Evolutionary conservation across 2,113 vertebrate species (phyloP).

Genomic region (Triplophysa rosa): DNA sequence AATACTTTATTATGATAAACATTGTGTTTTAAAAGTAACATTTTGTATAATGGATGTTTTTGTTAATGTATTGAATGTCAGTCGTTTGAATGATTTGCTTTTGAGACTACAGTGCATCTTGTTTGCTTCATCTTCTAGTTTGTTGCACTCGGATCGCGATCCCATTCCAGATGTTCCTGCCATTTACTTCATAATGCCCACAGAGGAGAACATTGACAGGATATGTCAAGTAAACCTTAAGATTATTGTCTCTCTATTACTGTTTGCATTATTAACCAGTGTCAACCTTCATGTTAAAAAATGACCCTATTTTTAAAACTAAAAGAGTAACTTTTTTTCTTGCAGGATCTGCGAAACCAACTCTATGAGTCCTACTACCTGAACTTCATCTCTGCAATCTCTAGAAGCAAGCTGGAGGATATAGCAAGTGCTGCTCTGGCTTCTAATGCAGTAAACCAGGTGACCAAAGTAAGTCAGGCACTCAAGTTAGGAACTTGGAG

Average conservation of each 20-base stretch:
- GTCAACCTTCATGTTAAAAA: not conserved
- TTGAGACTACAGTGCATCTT: not conserved
- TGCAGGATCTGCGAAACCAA: constrained; percentile 93
- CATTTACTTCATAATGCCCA: constrained; percentile 96
- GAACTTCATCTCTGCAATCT: constrained; percentile 99
- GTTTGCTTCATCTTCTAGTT: constrained; percentile 66
- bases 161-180: constrained; percentile 97
- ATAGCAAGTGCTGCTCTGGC: constrained; percentile 93
- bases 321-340: constrained; percentile 12
- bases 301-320: not conserved
- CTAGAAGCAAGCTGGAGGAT: constrained; percentile 96
- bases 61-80: too few species aligned
- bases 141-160: constrained; percentile 95
- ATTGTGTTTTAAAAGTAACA: not conserved
- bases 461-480: constrained; percentile 86
- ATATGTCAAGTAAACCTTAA: constrained; percentile 87
- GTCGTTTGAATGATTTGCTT: not conserved
- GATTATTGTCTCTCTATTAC: not conserved
- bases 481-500: not conserved
- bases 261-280: not conserved
- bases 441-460: constrained; percentile 88
- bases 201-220: constrained; percentile 96
- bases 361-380: constrained; percentile 95
- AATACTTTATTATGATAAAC: not conserved
- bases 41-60: too few species aligned